These are phyloP conservation scores for Centropus unirufus DNA, from an alignment of 2,113 vertebrate genomes.

Conservation along the genomic window DNA sequence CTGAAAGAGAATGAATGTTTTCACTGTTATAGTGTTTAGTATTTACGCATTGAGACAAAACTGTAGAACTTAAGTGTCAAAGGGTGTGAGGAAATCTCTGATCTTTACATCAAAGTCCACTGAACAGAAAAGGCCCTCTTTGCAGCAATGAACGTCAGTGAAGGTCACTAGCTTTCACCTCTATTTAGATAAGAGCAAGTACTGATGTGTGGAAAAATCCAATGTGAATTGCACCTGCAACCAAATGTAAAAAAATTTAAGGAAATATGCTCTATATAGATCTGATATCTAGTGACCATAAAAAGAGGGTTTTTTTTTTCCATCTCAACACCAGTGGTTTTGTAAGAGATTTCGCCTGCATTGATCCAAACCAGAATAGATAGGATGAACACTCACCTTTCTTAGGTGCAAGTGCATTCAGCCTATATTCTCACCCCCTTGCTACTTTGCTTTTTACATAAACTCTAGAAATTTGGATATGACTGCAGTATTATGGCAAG, in stretches of 20 bases:
- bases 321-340: not conserved
- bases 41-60: slow-evolving; percentile 9
- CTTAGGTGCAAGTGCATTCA: not conserved
- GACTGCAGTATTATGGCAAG: not conserved
- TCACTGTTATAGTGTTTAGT: not conserved
- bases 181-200: not conserved
- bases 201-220: not conserved
- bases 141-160: not conserved
- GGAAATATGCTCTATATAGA: not conserved
- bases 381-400: rapidly evolving
- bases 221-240: not conserved
- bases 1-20: not conserved
- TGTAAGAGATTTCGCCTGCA: not conserved
- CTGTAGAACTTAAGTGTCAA: slow-evolving; percentile 32
- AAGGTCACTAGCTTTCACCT: slow-evolving; percentile 22
- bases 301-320: not conserved
- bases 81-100: slow-evolving; percentile 51
- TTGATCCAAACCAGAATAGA: not conserved
- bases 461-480: not conserved
- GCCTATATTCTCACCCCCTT: not conserved
- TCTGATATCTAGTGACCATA: not conserved
- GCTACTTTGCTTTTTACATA: not conserved
- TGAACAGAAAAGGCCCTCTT: slow-evolving; percentile 18
- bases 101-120: slow-evolving; percentile 56
- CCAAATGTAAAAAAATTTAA: not conserved